Evolutionary conservation across 2,797 vertebrate genomes (phyloP), one percentile per base, ranked within the genome.

Genomic region (Sparus aurata): DNA sequence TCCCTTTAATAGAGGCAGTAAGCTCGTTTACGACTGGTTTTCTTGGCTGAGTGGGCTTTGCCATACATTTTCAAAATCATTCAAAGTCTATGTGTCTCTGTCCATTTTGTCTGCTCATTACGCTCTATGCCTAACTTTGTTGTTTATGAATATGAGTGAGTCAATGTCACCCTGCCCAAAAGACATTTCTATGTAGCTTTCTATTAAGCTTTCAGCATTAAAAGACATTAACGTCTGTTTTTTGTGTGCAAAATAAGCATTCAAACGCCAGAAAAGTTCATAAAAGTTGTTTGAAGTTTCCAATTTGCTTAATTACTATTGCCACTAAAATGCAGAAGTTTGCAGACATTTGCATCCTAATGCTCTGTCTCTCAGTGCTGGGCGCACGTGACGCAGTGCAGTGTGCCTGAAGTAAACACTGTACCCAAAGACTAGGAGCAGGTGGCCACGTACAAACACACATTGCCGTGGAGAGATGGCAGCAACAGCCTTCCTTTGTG

Each of bases 371-470:
- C 34, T 3, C 67, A 61, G 17, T 1, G 3, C 87, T 59, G 6
- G 30, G 30, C 3, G 67, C 77, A 81, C 3, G 23, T 38, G 50
- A 77, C 9, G n/a, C 67, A 66, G 57, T 77, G 69, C 54, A 74
- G 57, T 59, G 10, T 46, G 71, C 78, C 75, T 78, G 67, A 80
- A 79, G 77, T 82, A 73, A 87, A 86, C 83, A 73, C 13, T 71
- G 69, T 63, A 79, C 30, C 76, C 76, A 73, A 81, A 83, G 71
- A 88, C 61, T 30, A 46, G 66, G 73, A 89, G 82, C 82, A 84
- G 89, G 86, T 91, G 86, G 80, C 84, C 81, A 61, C 76, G 68
- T 72, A 79, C 66, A 85, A 82, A 86, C 18, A 66, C 70, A 55
- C 47, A 43, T 63, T 71, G 41, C 80, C 77, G 82, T 20, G 52